Percentiles rank a stretch among this genome's conserved stretches.
These are phyloP conservation scores for Propithecus perrieri DNA, from an alignment of 2,797 vertebrate genomes.

Conservation along the genomic window DNA sequence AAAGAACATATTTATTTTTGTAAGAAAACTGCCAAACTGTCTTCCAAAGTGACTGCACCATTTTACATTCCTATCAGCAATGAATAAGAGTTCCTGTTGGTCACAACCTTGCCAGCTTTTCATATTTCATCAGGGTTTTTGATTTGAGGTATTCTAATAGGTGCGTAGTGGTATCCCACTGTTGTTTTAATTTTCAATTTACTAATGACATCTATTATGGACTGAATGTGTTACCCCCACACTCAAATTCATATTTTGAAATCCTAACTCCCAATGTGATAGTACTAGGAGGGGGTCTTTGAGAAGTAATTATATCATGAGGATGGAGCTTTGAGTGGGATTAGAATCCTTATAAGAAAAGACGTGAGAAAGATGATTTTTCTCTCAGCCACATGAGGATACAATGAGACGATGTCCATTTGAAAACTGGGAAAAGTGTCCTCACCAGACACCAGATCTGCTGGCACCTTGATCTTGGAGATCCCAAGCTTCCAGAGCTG, in stretches of 20 bases:
- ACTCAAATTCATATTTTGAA: not conserved
- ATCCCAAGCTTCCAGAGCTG: not conserved
- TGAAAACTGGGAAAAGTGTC: not conserved
- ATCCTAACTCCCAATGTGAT: not conserved
- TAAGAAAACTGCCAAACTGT: not conserved
- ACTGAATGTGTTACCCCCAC: not conserved
- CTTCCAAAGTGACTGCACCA: not conserved
- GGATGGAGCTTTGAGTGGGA: not conserved
- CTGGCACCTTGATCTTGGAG: not conserved
- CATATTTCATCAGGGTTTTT: not conserved
- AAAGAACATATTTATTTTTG: not conserved
- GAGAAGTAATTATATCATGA: not conserved
- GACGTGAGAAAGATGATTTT: not conserved
- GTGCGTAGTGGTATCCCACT: not conserved
- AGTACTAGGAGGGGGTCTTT: not conserved
- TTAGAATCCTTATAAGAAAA: not conserved
- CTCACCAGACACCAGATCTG: not conserved
- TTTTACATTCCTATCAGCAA: not conserved
- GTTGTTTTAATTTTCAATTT: not conserved
- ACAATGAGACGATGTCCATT: not conserved
- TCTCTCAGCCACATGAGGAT: not conserved
- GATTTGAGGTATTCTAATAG: not conserved
- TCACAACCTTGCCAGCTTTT: not conserved
- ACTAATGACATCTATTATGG: not conserved
- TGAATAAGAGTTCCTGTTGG: not conserved